A percentile compares a stretch with the other conserved stretches of the same genome.
Conservation (phyloP, 2,797 vertebrate species). For the Hoplostethus mediterraneus region DNA sequence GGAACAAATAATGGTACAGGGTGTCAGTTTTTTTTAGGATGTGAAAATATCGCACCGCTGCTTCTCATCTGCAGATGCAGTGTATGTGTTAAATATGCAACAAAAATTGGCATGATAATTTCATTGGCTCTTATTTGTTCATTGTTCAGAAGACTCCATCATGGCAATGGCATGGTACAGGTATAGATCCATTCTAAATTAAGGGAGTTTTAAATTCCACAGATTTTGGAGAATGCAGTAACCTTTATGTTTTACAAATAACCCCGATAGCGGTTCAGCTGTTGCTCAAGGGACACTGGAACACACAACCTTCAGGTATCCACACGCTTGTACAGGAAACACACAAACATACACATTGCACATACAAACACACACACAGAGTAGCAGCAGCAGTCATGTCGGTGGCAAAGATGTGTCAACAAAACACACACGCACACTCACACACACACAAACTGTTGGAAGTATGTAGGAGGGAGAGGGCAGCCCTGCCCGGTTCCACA, state of each 20-base stretch:
- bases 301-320: not conserved
- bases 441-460: slow-evolving; percentile 19
- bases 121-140: not conserved
- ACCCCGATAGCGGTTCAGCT: not conserved
- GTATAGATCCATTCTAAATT: not conserved
- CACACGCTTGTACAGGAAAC: slow-evolving; percentile 1
- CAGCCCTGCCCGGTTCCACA: slow-evolving; percentile 12
- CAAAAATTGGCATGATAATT: not conserved
- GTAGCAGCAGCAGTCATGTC: slow-evolving; percentile 19
- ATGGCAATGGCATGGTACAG: not conserved
- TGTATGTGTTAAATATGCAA: too few relatives aligned
- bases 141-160: not conserved
- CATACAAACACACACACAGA: slow-evolving; percentile 27
- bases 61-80: too few relatives aligned
- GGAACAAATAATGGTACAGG: too few relatives aligned
- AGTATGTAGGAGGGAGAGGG: slow-evolving; percentile 5
- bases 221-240: not conserved
- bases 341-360: slow-evolving; percentile 9
- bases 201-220: not conserved
- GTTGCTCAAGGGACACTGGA: not conserved
- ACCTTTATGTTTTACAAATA: not conserved
- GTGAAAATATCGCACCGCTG: too few relatives aligned
- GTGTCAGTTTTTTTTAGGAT: too few relatives aligned
- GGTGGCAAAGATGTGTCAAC: slow-evolving; percentile 5
- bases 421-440: slow-evolving; percentile 15